Percentiles rank a stretch among this genome's conserved stretches.
Conservation (phyloP, 2,797 vertebrate species). For the Thamnophis elegans region DNA sequence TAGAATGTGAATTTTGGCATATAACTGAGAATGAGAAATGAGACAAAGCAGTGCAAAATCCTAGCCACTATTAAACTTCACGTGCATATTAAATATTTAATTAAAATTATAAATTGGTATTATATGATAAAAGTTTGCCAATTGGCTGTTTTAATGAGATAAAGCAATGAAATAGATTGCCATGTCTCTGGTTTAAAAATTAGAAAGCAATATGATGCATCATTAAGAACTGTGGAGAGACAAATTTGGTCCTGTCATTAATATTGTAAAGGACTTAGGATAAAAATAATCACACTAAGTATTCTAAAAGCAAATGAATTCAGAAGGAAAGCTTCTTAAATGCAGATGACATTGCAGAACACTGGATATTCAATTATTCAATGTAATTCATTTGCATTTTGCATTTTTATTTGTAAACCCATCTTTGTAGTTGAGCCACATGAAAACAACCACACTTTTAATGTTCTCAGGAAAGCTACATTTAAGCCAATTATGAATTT, state of each 20-base stretch:
- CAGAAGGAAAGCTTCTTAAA: constrained; percentile 2
- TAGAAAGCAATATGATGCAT: neutral
- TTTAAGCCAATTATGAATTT: constrained; percentile 30
- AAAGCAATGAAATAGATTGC: neutral
- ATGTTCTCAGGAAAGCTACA: neutral
- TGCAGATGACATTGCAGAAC: neutral
- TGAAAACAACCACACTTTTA: neutral
- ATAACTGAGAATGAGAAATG: neutral
- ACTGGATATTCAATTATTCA: neutral
- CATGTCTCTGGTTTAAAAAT: neutral
- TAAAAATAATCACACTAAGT: neutral
- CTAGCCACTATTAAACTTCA: neutral
- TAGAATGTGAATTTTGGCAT: neutral
- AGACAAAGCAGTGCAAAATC: neutral
- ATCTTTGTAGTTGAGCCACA: constrained; percentile 1
- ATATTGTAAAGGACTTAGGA: neutral
- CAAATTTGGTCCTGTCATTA: neutral
- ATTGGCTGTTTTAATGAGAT: neutral
- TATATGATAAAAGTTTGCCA: neutral
- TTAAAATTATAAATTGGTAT: neutral
- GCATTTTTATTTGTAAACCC: constrained; percentile 2
- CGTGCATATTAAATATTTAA: constrained; percentile 1
- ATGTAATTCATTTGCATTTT: constrained; percentile 4
- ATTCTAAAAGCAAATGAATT: neutral
- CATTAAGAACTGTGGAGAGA: neutral